Evolutionary conservation across 2,797 vertebrate genomes (phyloP).

Genomic region (Poeciliopsis gracilis): DNA sequence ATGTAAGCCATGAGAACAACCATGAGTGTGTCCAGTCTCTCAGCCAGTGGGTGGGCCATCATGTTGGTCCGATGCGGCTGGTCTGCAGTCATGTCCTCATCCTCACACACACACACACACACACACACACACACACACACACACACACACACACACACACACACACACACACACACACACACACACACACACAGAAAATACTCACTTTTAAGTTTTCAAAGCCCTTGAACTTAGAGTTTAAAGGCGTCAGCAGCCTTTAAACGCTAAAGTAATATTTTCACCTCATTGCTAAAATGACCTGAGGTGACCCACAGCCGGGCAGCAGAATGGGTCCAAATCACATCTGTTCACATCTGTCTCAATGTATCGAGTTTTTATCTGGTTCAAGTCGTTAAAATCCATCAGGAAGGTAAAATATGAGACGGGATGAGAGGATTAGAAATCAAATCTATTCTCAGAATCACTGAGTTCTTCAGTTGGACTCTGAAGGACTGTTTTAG

Average conservation of each 20-base stretch:
- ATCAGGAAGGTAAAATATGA: too few species aligned
- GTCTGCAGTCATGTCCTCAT: slow-evolving; percentile 83
- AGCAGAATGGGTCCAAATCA: too few species aligned
- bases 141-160: slow-evolving; percentile 62
- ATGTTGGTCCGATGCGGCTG: slow-evolving; percentile 15
- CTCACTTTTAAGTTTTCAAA: neutral
- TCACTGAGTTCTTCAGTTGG: neutral
- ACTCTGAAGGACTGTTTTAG: neutral
- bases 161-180: neutral
- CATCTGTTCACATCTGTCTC: too few species aligned
- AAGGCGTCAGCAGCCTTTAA: neutral
- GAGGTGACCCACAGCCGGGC: neutral
- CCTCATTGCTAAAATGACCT: neutral
- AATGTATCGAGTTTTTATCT: too few species aligned
- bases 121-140: too few species aligned
- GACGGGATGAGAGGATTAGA: neutral
- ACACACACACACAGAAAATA: neutral
- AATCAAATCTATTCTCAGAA: neutral
- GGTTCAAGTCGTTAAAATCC: too few species aligned
- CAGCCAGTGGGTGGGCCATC: slow-evolving; percentile 89
- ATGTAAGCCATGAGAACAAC: slow-evolving; percentile 87
- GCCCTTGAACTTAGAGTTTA: neutral
- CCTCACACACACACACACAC: slow-evolving; percentile 70
- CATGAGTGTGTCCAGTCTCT: slow-evolving; percentile 90
- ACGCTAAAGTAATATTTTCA: too few species aligned